Base-by-base conservation (phyloP, 2,797 vertebrate genomes). In the Poecilia wingei region DNA sequence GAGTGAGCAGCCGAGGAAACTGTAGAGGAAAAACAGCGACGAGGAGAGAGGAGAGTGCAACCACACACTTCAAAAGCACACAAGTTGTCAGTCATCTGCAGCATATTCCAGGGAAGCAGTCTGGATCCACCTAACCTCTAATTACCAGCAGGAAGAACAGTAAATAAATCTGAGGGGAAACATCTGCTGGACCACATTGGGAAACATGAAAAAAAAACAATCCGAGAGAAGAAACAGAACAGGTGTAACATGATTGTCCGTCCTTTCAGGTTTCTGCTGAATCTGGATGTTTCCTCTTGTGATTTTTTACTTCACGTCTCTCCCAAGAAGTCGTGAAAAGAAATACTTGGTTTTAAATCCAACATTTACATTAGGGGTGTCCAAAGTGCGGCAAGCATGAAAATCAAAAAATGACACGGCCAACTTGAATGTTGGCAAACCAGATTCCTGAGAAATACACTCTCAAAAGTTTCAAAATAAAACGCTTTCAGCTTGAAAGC, bases 61-160 rank as follows among this genome's bases (percentile, higher is more conserved):
- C 77, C 4, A 80, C 55, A 71, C 68, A 75, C 86, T 89, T 89
- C 85, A 91, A 89, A 92, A 79, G 84, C 87, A 66, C 46, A 80
- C 77, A 81, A 78, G 77, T 81, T 39, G 82, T 89, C 86, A 84
- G 76, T 87, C 80, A 76, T 77, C 75, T 55, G 72, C 79, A 47
- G 10, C n/a, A 10, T 43, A 53, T 55, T 85, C 51, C 18, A 64
- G 76, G 47, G 74, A n/a, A 73, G 74, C 77, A 79, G 51, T 84
- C 76, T 74, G 78, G 41, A 78, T 82, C 73, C 71, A 64, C 13
- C 73, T 68, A 86, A 89, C 51, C 39, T 59, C 79, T 64, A 82
- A 86, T 91, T 86, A 88, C 76, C 79, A 81, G 69, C 71, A 84
- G 76, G 87, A 45, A 87, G 46, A 75, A 1, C 80, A 83, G 84